Evolutionary conservation across 2,888 invertebrate species (phyloP), one percentile per base, ranked within the genome.

Genomic region (Ichneumon xanthorius): DNA sequence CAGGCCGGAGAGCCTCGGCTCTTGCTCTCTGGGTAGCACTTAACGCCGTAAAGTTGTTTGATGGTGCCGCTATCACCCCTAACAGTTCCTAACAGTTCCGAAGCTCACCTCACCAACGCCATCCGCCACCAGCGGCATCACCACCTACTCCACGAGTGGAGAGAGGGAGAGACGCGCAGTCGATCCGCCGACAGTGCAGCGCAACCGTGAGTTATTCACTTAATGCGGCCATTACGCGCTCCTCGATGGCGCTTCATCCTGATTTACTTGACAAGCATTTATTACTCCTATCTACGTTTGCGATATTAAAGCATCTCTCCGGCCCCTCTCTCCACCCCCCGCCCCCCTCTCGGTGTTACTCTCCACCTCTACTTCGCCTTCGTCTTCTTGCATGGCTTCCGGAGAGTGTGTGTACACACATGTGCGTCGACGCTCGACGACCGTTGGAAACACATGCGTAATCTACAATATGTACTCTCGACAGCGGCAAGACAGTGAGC

Each of bases 201-300:
- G 76, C 68, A 89, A 89, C 90, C 89, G 90, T 93, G 92, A 93
- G 92, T 93, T 93, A 93, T 93, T 93, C 93, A 93, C 93, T 93
- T 93, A 93, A 93, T 93, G 91, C 92, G 91, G 88, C 92, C 92
- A 93, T 93, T 93, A 93, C 92, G 90, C 88, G 90, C 92, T 92
- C 90, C 92, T 92, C 93, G 91, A 92, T 92, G 93, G 91, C 92
- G 92, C 92, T 93, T 93, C 92, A 93, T 93, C 93, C 93, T 93
- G 93, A 93, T 93, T 93, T 92, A 93, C 92, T 92, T 89, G 92
- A 93, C 93, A 90, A 92, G 91, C 92, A 92, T 92, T 93, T 92
- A 92, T 93, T 92, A 92, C 92, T 89, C 89, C 91, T 92, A 92
- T 92, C 92, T 92, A 88, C 88, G 87, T 88, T 81, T 80, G 86